Evolutionary conservation across 1,140 invertebrate species (phyloP).

Genomic region (Oryzaephilus surinamensis): DNA sequence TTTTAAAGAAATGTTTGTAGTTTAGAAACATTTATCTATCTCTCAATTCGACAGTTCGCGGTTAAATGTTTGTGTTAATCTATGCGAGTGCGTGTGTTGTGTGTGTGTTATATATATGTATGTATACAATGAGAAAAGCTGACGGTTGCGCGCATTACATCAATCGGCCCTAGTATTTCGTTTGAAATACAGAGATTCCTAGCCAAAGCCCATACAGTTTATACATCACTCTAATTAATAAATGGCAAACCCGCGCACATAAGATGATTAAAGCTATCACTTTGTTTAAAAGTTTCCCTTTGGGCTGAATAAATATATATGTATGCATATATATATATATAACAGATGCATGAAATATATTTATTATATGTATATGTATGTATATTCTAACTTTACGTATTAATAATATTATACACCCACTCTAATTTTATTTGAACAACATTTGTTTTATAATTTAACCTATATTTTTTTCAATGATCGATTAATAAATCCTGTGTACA

Average conservation of each 20-base stretch:
- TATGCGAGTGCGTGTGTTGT: slow-evolving; percentile 19
- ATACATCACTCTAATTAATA: slow-evolving; percentile 35
- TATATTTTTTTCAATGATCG: too few species aligned
- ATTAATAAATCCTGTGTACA: too few species aligned
- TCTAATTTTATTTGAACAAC: neutral
- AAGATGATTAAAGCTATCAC: slow-evolving; percentile 13
- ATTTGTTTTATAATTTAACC: neutral
- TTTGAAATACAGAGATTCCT: slow-evolving; percentile 31
- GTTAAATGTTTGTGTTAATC: slow-evolving; percentile 21
- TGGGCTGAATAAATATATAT: slow-evolving; percentile 8
- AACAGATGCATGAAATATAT: slow-evolving; percentile 8
- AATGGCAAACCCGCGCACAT: slow-evolving; percentile 23
- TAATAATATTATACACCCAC: too few species aligned
- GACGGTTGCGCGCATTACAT: slow-evolving; percentile 24
- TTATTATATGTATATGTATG: slow-evolving; percentile 2
- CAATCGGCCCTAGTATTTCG: slow-evolving; percentile 31
- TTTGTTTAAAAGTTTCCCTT: slow-evolving; percentile 9
- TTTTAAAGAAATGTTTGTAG: too few species aligned
- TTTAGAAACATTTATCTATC: too few species aligned
- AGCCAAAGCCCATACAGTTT: slow-evolving; percentile 26
- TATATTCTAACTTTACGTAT: neutral
- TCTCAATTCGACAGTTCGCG: slow-evolving; percentile 7
- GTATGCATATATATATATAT: slow-evolving; percentile 8
- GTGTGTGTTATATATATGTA: slow-evolving; percentile 13
- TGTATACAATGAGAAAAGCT: slow-evolving; percentile 13